Evolutionary conservation across 2,888 invertebrate species (phyloP), one percentile per base, ranked within the genome.

Genomic region (Drosophila neotestacea): DNA sequence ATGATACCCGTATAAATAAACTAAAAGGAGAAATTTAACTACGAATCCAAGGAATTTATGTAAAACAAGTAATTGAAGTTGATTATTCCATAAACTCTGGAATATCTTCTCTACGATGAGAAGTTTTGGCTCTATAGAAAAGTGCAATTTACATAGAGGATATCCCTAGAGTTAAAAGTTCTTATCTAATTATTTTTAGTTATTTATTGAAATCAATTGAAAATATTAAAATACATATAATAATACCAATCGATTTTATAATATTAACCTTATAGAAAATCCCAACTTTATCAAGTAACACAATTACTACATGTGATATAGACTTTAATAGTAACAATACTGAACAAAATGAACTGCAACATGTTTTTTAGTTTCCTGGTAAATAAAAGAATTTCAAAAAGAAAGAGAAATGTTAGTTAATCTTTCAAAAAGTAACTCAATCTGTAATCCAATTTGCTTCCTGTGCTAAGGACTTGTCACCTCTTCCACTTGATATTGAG

Each of bases 1-100:
- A 70, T 70, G 54, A 13, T 44, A 55, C 41, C 46, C 59, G 41
- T 32, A 67, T 7, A 67, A 56, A 54, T 46, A 50, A 65, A 70
- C 52, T 41, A 30, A 67, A 44, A 30, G 7, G 4, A 11, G 13
- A 60, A 54, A 54, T 10, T 9, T 10, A 11, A 10, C 9, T 10
- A 27, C 44, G 1, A 1, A 39, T 32, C 7, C 2, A 6, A 5
- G 32, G 41, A 42, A 54, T 54, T 11, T 39, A 3, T 27, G n/a
- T 28, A 42, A 13, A 32, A 32, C 30, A 42, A 42, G 6, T 3
- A 41, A 6, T 22, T 0, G 11, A 16, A 22, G n/a, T 38, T 27
- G 44, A 28, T 28, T 13, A 28, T 47, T 30, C n/a, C 47, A 13
- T 28, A 6, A 44, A 28, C 27, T 44, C 4, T n/a, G 4, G 4